Evolutionary conservation across 2,888 invertebrate species (phyloP).

Genomic region (Lucinisca nassula): DNA sequence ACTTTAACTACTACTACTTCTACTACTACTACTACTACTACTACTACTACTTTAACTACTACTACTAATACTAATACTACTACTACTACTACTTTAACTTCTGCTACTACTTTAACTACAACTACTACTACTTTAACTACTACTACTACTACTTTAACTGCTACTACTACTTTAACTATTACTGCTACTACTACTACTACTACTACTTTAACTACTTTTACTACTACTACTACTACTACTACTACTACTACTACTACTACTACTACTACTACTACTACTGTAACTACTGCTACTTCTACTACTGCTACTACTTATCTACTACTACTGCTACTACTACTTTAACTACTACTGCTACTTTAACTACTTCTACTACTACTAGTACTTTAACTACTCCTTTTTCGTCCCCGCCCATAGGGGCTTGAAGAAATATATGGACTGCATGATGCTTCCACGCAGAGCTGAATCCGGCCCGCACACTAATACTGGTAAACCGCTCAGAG

Average conservation of each 20-base stretch:
- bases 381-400: not conserved
- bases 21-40: not conserved
- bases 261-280: not conserved
- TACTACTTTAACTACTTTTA: not conserved
- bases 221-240: not conserved
- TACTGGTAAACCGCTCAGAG: no score
- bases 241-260: not conserved
- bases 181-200: not conserved
- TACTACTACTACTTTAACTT: no score
- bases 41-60: not conserved
- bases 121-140: not conserved
- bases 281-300: not conserved
- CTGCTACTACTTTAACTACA: not conserved
- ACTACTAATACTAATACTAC: not conserved
- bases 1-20: not conserved
- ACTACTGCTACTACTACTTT: not conserved
- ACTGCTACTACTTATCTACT: not conserved
- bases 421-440: no score
- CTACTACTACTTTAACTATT: not conserved
- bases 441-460: no score
- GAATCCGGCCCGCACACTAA: no score
- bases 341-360: not conserved
- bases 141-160: not conserved
- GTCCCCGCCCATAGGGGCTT: no score
- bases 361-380: not conserved